Percentiles rank a stretch among this genome's conserved stretches.
phyloP scores from a whole-genome alignment of 2,888 invertebrate species.

The Pterostichus madidus region DNA sequence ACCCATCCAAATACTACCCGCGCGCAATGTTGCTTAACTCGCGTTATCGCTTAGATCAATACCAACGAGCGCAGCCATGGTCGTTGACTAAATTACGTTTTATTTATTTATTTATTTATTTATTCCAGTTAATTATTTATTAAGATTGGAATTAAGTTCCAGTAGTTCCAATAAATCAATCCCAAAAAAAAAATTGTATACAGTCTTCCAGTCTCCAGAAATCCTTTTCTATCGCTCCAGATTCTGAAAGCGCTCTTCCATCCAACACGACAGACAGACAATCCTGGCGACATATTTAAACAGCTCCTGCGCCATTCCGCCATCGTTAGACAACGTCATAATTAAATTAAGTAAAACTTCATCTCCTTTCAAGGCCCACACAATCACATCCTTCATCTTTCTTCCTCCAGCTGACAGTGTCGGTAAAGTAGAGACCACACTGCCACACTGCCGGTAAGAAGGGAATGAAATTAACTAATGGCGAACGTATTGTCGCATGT shows the following conservation, averaged over 20 bases:
- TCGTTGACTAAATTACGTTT: too few species aligned
- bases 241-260: neutral
- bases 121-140: too few species aligned
- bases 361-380: conserved; percentile 16
- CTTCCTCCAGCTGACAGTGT: neutral
- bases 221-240: neutral
- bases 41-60: too few species aligned
- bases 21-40: too few species aligned
- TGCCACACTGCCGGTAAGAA: neutral
- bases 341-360: conserved; percentile 70
- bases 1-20: too few species aligned
- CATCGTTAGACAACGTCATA: conserved; percentile 66
- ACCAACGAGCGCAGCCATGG: too few species aligned
- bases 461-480: conserved; percentile 49
- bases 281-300: conserved; percentile 68
- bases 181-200: too few species aligned
- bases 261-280: conserved; percentile 69
- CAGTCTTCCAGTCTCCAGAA: neutral
- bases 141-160: too few species aligned
- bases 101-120: too few species aligned
- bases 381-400: neutral
- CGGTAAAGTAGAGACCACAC: neutral
- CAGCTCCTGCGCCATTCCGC: neutral
- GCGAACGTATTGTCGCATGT: conserved; percentile 34
- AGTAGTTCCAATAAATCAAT: too few species aligned